Percentiles rank a stretch among this genome's conserved stretches.
These are phyloP conservation scores for Coenonympha glycerion DNA, from an alignment of 2,888 invertebrate species.

Conservation along the genomic window DNA sequence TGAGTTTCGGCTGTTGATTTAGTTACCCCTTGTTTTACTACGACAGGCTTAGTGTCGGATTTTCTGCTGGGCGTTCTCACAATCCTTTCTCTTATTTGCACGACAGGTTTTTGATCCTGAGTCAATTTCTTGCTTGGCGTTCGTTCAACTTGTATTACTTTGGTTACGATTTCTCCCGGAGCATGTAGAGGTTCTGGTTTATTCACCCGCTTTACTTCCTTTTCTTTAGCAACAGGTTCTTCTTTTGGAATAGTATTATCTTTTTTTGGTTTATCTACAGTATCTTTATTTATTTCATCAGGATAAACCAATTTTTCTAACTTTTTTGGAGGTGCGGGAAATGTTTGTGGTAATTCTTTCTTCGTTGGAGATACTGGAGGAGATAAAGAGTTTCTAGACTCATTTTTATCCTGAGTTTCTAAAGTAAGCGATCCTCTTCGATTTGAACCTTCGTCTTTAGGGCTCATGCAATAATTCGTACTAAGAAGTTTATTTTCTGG, in stretches of 20 bases:
- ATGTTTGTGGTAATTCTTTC: slow-evolving; percentile 46
- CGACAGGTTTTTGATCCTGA: slow-evolving; percentile 56
- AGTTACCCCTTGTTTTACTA: slow-evolving; percentile 40
- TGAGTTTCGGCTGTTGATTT: slow-evolving; percentile 49
- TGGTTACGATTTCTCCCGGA: slow-evolving; percentile 60
- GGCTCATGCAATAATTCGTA: slow-evolving; percentile 59
- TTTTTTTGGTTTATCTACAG: slow-evolving; percentile 38
- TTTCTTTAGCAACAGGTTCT: slow-evolving; percentile 41
- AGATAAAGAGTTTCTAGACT: slow-evolving; percentile 40
- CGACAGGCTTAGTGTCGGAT: slow-evolving; percentile 48
- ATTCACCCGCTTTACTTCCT: slow-evolving; percentile 40
- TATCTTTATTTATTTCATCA: slow-evolving; percentile 44
- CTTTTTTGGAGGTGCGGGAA: slow-evolving; percentile 57
- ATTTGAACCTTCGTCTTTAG: slow-evolving; percentile 57
- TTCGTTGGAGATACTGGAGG: slow-evolving; percentile 58
- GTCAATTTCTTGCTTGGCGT: slow-evolving; percentile 60
- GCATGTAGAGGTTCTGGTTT: slow-evolving; percentile 41
- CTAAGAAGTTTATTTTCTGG: slow-evolving; percentile 66
- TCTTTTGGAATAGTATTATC: slow-evolving; percentile 49
- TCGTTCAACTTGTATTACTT: slow-evolving; percentile 66
- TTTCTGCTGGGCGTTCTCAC: slow-evolving; percentile 67
- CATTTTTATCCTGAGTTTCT: slow-evolving; percentile 43
- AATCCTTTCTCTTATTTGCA: slow-evolving; percentile 63
- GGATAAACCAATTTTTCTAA: slow-evolving; percentile 53
- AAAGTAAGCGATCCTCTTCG: slow-evolving; percentile 54